These are phyloP conservation scores for Plodia interpunctella DNA, from an alignment of 1,140 invertebrate species.

Conservation along the genomic window DNA sequence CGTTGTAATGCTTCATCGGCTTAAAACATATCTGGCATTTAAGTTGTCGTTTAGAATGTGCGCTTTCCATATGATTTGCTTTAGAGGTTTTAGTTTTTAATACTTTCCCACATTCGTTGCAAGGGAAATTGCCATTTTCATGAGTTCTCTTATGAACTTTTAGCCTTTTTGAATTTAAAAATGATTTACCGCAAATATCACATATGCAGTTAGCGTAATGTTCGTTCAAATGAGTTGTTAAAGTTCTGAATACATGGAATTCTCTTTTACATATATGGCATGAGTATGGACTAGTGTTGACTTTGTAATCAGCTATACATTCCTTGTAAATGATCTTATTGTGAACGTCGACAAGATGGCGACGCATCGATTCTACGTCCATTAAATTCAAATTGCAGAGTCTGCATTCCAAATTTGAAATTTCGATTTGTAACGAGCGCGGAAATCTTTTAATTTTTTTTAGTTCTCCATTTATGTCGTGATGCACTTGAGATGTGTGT, in stretches of 20 bases:
- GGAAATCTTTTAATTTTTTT: constrained; percentile 61
- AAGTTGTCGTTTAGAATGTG: constrained; percentile 49
- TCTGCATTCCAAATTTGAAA: constrained; percentile 57
- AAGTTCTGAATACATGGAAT: constrained; percentile 59
- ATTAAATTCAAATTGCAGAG: constrained; percentile 45
- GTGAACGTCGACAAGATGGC: constrained; percentile 48
- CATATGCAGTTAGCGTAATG: constrained; percentile 67
- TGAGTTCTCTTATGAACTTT: constrained; percentile 62
- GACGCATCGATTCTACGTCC: constrained; percentile 45
- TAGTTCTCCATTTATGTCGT: constrained; percentile 45
- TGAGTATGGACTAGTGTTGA: constrained; percentile 45
- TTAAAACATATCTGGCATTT: constrained; percentile 65
- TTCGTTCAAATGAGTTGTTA: constrained; percentile 60
- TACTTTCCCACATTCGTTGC: constrained; percentile 50
- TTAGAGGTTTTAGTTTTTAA: constrained; percentile 55
- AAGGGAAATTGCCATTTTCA: constrained; percentile 51
- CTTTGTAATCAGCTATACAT: constrained; percentile 63
- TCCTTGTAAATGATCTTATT: constrained; percentile 55
- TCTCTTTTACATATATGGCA: constrained; percentile 55
- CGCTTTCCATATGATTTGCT: constrained; percentile 60
- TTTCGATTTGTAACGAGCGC: constrained; percentile 63
- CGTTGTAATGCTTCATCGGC: constrained; percentile 68
- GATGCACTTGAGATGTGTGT: constrained; percentile 36
- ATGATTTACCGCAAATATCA: constrained; percentile 63
- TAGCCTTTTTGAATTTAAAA: constrained; percentile 53